Percentiles rank a stretch among this genome's conserved stretches.
phyloP scores from a whole-genome alignment of 2,797 vertebrate species.

The Molossus molossus region DNA sequence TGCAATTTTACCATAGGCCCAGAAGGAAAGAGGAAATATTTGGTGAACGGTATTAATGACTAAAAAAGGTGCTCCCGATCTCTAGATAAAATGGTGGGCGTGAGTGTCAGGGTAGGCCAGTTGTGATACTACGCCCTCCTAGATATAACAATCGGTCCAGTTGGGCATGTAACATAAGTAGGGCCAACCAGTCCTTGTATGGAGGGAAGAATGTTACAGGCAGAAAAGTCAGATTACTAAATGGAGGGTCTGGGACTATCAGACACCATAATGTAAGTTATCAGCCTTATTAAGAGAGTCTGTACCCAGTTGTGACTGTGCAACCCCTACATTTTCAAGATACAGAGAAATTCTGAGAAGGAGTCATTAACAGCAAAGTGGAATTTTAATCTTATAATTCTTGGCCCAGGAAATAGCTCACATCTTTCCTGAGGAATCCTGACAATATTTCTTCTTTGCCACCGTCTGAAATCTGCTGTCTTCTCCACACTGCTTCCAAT shows the following conservation, averaged over 20 bases:
- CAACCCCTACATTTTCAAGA: neutral
- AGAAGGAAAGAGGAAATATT: conserved; percentile 33
- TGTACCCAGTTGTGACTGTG: neutral
- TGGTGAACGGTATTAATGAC: neutral
- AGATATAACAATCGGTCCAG: neutral
- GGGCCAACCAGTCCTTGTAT: neutral
- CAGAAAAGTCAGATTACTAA: neutral
- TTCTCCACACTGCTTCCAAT: neutral
- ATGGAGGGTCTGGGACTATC: neutral
- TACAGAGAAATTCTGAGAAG: conserved; percentile 58
- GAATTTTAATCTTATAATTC: conserved; percentile 37
- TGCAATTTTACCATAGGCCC: neutral
- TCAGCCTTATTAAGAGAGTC: neutral
- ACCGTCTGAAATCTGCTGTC: neutral
- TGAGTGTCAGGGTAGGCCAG: neutral
- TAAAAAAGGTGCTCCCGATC: neutral
- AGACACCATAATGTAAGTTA: neutral
- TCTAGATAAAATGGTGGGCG: neutral
- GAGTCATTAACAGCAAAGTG: conserved; percentile 49
- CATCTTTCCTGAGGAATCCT: conserved; percentile 36
- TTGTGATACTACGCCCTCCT: neutral
- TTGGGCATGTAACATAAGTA: neutral
- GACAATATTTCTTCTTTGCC: neutral
- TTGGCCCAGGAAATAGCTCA: conserved; percentile 18
- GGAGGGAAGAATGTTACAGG: neutral